These are phyloP conservation scores for Takifugu flavidus DNA, from an alignment of 2,113 vertebrate genomes.

Conservation along the genomic window DNA sequence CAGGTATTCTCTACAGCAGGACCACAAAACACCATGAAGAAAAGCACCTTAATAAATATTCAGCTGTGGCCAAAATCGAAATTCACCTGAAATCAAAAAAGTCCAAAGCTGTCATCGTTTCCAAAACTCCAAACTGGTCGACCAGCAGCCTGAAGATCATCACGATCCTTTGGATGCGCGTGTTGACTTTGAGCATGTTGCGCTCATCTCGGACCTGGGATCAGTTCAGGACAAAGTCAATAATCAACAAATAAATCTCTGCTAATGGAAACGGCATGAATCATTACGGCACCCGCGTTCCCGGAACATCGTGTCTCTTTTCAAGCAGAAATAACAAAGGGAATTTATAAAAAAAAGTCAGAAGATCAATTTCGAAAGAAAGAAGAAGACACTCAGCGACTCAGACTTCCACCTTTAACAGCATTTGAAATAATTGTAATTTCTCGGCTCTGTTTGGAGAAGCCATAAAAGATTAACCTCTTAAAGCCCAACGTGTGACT, in stretches of 20 bases:
- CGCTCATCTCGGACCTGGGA: slow-evolving; percentile 88
- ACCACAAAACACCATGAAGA: not conserved
- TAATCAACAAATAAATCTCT: not conserved
- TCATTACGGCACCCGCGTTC: no score
- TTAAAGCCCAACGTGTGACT: slow-evolving; percentile 61
- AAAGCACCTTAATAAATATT: slow-evolving; percentile 1
- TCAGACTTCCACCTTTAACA: not conserved
- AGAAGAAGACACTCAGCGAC: not conserved
- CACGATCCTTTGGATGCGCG: slow-evolving; percentile 85
- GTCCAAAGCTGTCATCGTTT: slow-evolving; percentile 95
- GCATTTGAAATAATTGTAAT: not conserved
- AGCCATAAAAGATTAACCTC: no score
- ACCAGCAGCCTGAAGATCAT: slow-evolving; percentile 88
- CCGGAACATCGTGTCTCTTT: no score
- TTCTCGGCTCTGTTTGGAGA: not conserved
- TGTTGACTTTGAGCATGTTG: slow-evolving; percentile 94
- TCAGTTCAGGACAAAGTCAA: not conserved
- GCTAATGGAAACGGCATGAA: no score
- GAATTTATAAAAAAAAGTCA: no score
- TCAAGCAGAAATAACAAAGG: no score
- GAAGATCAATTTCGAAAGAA: no score
- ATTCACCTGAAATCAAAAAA: slow-evolving; percentile 93
- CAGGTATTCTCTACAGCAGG: slow-evolving; percentile 82
- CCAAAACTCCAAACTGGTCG: slow-evolving; percentile 90
- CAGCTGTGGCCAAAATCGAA: not conserved